A percentile compares a stretch with the other conserved stretches of the same genome.
These are phyloP conservation scores for Drosophila antonietae DNA, from an alignment of 2,888 invertebrate species.

Conservation along the genomic window DNA sequence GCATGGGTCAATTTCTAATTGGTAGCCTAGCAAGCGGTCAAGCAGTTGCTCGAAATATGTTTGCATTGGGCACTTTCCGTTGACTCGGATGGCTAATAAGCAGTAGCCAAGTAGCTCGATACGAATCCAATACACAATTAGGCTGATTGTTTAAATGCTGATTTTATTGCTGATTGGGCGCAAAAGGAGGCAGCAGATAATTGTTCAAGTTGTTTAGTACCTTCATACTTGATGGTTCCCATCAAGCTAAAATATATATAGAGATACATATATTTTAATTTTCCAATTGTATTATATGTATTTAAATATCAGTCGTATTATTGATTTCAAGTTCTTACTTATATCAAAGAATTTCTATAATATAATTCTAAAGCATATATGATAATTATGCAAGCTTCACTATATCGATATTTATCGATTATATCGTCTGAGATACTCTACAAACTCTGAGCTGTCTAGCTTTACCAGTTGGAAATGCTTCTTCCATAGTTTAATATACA, in stretches of 20 bases:
- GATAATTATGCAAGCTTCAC: neutral
- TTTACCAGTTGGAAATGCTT: neutral
- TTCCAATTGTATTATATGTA: neutral
- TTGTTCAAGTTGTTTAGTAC: neutral
- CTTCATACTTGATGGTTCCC: neutral
- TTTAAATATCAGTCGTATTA: no score
- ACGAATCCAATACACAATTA: constrained; percentile 36
- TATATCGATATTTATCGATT: neutral
- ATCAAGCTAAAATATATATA: neutral
- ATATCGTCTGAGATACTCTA: neutral
- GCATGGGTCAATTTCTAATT: constrained; percentile 42
- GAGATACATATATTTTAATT: neutral
- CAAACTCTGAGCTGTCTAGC: neutral
- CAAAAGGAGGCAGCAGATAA: neutral
- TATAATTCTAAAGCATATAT: neutral
- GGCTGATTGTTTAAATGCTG: constrained; percentile 30
- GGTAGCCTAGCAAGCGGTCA: constrained; percentile 17
- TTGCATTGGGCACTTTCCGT: constrained; percentile 35
- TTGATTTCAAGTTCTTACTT: no score
- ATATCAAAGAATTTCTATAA: no score
- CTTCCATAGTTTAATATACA: neutral
- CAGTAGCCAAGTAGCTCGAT: constrained; percentile 7
- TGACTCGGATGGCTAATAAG: constrained; percentile 23
- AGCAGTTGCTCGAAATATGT: constrained; percentile 30
- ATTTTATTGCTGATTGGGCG: constrained; percentile 10